Percentiles rank a stretch among this genome's conserved stretches.
Conservation (phyloP, 2,888 invertebrate genomes). For the Acronicta psi region DNA sequence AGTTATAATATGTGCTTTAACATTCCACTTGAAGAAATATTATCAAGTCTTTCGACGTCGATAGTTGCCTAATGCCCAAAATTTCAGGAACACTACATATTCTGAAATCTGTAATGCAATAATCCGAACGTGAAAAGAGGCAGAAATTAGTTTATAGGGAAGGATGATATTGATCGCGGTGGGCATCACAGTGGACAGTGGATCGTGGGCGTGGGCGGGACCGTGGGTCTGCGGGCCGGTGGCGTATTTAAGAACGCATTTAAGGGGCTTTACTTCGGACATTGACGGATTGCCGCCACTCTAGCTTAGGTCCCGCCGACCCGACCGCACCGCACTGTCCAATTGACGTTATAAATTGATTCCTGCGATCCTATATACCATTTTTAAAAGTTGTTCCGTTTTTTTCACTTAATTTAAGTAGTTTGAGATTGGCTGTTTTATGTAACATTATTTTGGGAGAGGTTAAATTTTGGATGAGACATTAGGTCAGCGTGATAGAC, state of each 20-base stretch:
- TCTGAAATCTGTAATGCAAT: slow-evolving; percentile 16
- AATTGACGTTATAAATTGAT: slow-evolving; percentile 74
- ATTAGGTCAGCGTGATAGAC: too few relatives aligned
- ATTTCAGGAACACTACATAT: slow-evolving; percentile 16
- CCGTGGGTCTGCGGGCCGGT: slow-evolving; percentile 43
- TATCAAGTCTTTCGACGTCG: too few relatives aligned
- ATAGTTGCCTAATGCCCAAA: neutral
- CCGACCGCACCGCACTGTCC: slow-evolving; percentile 65
- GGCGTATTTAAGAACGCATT: slow-evolving; percentile 81
- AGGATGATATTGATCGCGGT: slow-evolving; percentile 70
- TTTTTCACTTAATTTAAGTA: slow-evolving; percentile 45
- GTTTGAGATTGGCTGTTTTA: slow-evolving; percentile 15
- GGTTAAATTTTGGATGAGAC: too few relatives aligned
- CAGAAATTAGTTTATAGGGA: slow-evolving; percentile 55
- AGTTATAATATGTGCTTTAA: slow-evolving; percentile 8
- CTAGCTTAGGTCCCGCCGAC: slow-evolving; percentile 66
- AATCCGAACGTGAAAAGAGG: slow-evolving; percentile 44
- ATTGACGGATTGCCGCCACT: slow-evolving; percentile 81
- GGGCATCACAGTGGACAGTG: slow-evolving; percentile 72
- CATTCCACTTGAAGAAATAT: slow-evolving; percentile 19
- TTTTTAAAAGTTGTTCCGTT: slow-evolving; percentile 50
- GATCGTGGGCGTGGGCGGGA: slow-evolving; percentile 53
- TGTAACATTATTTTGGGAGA: neutral
- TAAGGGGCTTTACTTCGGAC: slow-evolving; percentile 81
- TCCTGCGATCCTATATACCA: slow-evolving; percentile 56